A percentile compares a stretch with the other conserved stretches of the same genome.
Evolutionary conservation across 2,113 vertebrate species (phyloP).

Genomic region (Leptosomus discolor): DNA sequence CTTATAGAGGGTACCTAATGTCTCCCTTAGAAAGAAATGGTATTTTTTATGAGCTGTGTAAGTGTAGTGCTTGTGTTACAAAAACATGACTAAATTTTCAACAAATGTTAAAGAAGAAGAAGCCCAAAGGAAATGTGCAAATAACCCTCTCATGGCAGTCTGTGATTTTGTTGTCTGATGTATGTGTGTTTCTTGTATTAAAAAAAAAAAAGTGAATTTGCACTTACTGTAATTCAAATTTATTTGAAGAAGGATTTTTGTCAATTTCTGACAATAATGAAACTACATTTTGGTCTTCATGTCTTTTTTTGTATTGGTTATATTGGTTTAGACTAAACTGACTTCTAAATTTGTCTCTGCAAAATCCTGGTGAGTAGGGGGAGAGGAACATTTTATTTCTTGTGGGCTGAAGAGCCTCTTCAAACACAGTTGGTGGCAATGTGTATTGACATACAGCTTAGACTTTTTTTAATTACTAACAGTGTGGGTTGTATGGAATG

Average conservation of each 20-base stretch:
- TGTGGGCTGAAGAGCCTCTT: not conserved
- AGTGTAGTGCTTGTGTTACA: not conserved
- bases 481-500: not conserved
- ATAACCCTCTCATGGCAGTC: not conserved
- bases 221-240: accelerated
- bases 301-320: not conserved
- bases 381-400: not conserved
- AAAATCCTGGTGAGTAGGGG: not conserved
- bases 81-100: not conserved
- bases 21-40: not conserved
- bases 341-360: not conserved
- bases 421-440: not conserved
- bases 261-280: not conserved
- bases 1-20: not conserved
- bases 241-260: not conserved
- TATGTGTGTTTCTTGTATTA: not conserved
- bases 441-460: not conserved
- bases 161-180: not conserved
- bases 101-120: not conserved
- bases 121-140: not conserved
- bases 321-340: not conserved
- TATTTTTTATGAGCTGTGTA: accelerated
- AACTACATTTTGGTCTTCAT: not conserved
- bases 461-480: not conserved
- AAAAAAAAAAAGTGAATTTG: not conserved